Evolutionary conservation across 2,797 vertebrate species (phyloP).

Genomic region (Chiroxiphia lanceolata): DNA sequence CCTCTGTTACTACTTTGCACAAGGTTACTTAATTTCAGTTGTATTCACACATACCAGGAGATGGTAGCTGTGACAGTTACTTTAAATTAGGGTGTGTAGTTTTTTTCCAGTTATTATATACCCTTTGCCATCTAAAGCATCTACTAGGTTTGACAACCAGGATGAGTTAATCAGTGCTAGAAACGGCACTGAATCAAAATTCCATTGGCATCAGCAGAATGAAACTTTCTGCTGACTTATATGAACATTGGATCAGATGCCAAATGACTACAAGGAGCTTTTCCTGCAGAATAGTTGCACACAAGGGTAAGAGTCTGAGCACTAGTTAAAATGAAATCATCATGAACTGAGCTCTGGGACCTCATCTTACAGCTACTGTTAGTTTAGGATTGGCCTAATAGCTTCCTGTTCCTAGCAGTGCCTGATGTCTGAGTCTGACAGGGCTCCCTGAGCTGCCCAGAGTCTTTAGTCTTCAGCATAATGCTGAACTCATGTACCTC

Average conservation of each 20-base stretch:
- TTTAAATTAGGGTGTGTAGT: not conserved
- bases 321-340: not conserved
- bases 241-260: not conserved
- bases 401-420: not conserved
- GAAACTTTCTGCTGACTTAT: conserved; percentile 16
- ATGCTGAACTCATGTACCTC: not conserved
- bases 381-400: not conserved
- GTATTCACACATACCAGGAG: not conserved
- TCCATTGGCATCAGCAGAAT: conserved; percentile 45
- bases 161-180: conserved; percentile 38
- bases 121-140: not conserved
- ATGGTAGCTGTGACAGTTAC: not conserved
- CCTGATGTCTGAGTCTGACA: rapidly evolving
- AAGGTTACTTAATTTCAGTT: not conserved
- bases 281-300: not conserved
- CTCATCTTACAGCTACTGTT: not conserved
- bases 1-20: not conserved
- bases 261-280: not conserved
- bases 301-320: not conserved
- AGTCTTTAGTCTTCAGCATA: not conserved
- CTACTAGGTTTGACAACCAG: not conserved
- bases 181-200: not conserved
- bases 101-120: not conserved
- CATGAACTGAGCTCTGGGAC: not conserved
- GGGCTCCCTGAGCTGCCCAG: not conserved